Base-by-base conservation (phyloP, 2,113 vertebrate genomes). In the Actenoides hombroni region DNA sequence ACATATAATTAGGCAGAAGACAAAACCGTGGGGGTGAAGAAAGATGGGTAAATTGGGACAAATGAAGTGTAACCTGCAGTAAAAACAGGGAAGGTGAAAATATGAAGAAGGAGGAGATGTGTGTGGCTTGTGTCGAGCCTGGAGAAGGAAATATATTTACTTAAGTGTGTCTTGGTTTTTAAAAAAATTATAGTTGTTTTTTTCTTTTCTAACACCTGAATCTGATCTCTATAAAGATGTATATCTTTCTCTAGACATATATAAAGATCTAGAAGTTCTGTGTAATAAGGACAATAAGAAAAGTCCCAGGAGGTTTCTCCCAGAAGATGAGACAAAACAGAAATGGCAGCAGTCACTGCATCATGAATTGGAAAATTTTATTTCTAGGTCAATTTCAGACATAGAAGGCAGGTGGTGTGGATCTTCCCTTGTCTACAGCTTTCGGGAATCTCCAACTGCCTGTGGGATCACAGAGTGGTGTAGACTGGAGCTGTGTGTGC, bases 361-460 rank as follows among this genome's bases (percentile, higher is more conserved):
- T 70, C 49, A 26, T 10, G 29, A 48, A 42, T 14, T 25, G 53
- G 16, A 82, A 57, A 16, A 67, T 21, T 61, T 20, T 7, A 63
- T 53, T 40, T 73, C 33, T 40, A 49, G 12, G 6, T 35, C 4
- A n/a, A 2, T 48, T 79, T 75, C 37, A 83, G 13, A 39, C 3
- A 53, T n/a, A 21, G 40, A 70, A 16, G 13, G 6, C 0, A 4
- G 9, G 2, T 46, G 11, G n/a, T 6, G 0, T 4, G 2, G n/a
- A 48, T 4, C 2, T 75, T 5, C 14, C 26, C 5, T 53, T 11
- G 14, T 14, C n/a, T 37, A 24, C 4, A 7, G 7, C 54, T 19
- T 16, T 29, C 18, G n/a, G 8, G 35, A 61, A 5, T 16, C 20
- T 61, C 37, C 35, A 57, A 10, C 5, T 65, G 42, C 46, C 17